phyloP scores from a whole-genome alignment of 1,140 invertebrate species.

The Drosophila subpulchrella region DNA sequence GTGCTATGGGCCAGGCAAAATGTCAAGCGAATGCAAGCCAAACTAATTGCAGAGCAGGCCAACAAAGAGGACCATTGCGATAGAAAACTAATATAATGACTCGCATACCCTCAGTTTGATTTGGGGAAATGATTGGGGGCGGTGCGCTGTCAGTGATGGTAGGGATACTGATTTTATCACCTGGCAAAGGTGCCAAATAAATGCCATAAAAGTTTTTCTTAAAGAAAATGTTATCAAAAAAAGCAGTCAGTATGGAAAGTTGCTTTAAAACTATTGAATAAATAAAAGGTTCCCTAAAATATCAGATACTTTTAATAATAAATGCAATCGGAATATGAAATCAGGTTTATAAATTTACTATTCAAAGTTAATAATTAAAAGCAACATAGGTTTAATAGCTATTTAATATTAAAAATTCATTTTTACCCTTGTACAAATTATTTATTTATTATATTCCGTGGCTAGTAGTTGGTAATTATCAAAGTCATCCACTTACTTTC shows the following conservation, averaged over 20 bases:
- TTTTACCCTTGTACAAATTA: background rate
- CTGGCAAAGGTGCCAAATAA: background rate
- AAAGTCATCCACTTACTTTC: background rate
- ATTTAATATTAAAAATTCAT: background rate
- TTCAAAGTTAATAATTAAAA: background rate
- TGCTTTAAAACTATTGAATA: no score
- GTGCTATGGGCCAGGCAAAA: slow-evolving; percentile 50
- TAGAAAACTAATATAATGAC: slow-evolving; percentile 59
- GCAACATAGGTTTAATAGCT: background rate
- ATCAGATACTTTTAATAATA: no score
- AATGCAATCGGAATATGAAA: no score
- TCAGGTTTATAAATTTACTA: no score
- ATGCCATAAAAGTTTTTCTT: no score
- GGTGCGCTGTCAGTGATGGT: background rate
- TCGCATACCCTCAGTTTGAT: background rate
- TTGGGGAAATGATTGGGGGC: slow-evolving; percentile 12
- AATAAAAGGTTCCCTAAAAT: no score
- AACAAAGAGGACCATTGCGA: slow-evolving; percentile 16
- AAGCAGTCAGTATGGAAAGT: no score
- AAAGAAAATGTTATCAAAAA: no score
- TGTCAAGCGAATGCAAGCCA: slow-evolving; percentile 71
- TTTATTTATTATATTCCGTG: background rate
- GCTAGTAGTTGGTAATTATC: background rate
- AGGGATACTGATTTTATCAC: background rate
- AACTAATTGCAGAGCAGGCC: slow-evolving; percentile 73